phyloP scores from a whole-genome alignment of 2,113 vertebrate genomes.

The Gasterosteus nipponicus region DNA sequence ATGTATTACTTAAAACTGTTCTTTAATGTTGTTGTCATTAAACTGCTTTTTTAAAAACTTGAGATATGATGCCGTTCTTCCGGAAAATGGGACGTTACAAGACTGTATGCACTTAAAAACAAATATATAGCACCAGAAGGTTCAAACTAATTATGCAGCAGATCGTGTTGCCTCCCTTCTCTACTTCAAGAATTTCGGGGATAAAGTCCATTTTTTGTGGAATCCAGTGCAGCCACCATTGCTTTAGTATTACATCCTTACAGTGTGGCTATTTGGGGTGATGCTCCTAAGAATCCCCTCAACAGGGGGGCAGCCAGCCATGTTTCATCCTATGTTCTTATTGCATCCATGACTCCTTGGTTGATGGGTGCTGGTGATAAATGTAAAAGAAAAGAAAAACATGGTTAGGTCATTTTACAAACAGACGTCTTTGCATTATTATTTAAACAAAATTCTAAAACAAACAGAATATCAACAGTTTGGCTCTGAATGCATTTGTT shows the following conservation, averaged over 20 bases:
- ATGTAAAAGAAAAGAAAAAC: constrained; percentile 1
- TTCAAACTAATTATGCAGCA: constrained; percentile 82
- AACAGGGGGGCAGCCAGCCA: constrained; percentile 78
- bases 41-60: constrained; percentile 56
- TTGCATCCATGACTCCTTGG: constrained; percentile 66
- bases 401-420: neutral
- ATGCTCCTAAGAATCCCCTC: constrained; percentile 75
- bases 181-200: constrained; percentile 75
- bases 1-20: constrained; percentile 47
- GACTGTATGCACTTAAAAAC: constrained; percentile 71
- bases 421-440: neutral
- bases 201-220: constrained; percentile 80
- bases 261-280: constrained; percentile 66
- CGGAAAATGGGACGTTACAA: constrained; percentile 69
- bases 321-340: constrained; percentile 83
- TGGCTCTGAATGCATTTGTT: no score
- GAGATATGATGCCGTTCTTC: constrained; percentile 43
- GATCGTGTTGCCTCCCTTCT: constrained; percentile 67
- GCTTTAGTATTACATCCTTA: constrained; percentile 81
- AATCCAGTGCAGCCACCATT: constrained; percentile 87
- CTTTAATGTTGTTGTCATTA: constrained; percentile 37
- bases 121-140: constrained; percentile 88
- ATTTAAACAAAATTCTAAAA: no score
- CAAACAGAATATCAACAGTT: no score
- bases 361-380: constrained; percentile 74